Evolutionary conservation across 2,113 vertebrate genomes (phyloP), one percentile per base, ranked within the genome.

Genomic region (Brachypodius melanocephalos): DNA sequence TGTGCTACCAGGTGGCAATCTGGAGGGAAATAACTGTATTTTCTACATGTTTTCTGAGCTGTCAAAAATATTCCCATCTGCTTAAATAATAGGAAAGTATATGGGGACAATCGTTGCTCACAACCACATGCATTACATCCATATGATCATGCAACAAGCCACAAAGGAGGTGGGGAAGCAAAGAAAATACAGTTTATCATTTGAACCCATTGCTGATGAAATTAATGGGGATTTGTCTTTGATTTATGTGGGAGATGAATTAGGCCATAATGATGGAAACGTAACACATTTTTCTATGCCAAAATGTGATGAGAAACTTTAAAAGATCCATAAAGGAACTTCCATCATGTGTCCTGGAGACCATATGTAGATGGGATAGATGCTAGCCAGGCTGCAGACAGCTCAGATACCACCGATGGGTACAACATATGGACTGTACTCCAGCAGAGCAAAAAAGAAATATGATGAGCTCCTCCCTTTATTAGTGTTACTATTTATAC

Each of bases 371-470:
- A 90, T 11, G 45, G 72, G 93, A 88, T 78, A 93, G 93, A 90
- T 90, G 92, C 78, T 86, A 74, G 85, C 75, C 95, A 95, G 78
- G 71, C 88, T 83, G 63, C 88, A 91, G 93, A 85, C 82, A 93
- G 74, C 91, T 94, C 62, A 51, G 71, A 85, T 69, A 79, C 74
- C 78, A 91, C 74, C 2, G 0, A 67, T 67, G 89, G 89, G 62
- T 73, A 73, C 89, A 93, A 55, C 65, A 91, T 59, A 95, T 26
- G 43, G 89, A 18, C 81, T 32, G 67, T 10, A 75, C 34, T 85
- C 36, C 3, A 88, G 55, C 74, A 71, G 46, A 94, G 79, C 7
- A 74, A 89, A 55, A 66, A 76, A 91, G 59, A 88, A 96, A 71
- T 69, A 63, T 0, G 19, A 91, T 24, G 51, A 85, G 63, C 90